Conservation (phyloP, 2,113 vertebrate species). For the Stomatorhinus ivindoensis region DNA sequence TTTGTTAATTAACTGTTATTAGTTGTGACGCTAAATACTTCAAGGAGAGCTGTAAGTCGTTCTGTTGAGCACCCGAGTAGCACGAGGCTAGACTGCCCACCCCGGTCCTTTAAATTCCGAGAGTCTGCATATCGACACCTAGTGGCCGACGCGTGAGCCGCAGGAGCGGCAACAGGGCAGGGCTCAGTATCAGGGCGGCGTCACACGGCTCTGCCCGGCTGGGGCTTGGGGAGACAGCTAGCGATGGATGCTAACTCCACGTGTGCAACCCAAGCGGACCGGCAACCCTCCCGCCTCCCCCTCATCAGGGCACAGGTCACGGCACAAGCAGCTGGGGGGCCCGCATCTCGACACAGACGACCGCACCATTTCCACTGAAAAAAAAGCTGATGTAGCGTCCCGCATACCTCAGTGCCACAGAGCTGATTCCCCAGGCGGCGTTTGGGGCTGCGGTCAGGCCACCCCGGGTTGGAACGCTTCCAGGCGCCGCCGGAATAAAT, state of each 20-base stretch:
- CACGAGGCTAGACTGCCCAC: background rate
- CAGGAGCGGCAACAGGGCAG: background rate
- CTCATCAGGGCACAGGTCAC: background rate
- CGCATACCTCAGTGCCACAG: constrained; percentile 53
- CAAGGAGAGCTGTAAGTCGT: background rate
- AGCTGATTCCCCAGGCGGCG: constrained; percentile 56
- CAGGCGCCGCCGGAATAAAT: constrained; percentile 47
- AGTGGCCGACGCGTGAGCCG: background rate
- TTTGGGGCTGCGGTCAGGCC: constrained; percentile 56
- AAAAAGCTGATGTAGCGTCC: constrained; percentile 30
- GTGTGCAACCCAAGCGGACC: background rate
- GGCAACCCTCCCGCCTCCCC: background rate
- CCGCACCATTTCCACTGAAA: constrained; percentile 23
- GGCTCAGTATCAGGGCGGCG: background rate
- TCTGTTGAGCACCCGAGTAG: background rate
- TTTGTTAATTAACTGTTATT: background rate
- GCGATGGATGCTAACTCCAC: background rate
- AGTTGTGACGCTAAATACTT: background rate
- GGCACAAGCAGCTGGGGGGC: background rate
- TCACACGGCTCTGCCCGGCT: background rate
- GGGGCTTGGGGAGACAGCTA: background rate
- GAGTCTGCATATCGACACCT: background rate
- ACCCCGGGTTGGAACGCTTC: constrained; percentile 57
- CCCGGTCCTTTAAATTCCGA: background rate
- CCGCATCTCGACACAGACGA: constrained; percentile 48